Evolutionary conservation across 2,797 vertebrate species (phyloP).

Genomic region (Natrix natrix): DNA sequence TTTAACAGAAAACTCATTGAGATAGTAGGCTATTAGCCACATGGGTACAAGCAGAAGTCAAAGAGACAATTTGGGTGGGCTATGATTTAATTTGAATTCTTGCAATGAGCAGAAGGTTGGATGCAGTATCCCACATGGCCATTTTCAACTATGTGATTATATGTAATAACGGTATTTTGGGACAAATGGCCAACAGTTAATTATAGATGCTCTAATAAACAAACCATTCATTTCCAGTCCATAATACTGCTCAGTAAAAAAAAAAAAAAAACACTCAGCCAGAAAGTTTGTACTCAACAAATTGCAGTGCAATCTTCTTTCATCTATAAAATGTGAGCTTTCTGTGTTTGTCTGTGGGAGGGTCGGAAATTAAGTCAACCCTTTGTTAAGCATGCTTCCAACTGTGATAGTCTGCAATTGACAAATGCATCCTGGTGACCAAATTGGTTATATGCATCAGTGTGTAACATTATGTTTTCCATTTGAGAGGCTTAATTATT

Average conservation of each 20-base stretch:
- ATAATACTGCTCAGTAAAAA: slow-evolving; percentile 59
- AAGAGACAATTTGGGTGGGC: background rate
- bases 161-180: slow-evolving; percentile 53
- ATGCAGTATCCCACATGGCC: background rate
- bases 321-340: background rate
- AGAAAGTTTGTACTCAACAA: slow-evolving; percentile 50
- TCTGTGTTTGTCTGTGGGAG: background rate
- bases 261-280: slow-evolving; percentile 23
- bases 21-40: background rate
- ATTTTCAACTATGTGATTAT: background rate
- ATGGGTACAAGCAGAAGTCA: background rate
- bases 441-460: background rate
- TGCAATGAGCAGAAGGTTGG: background rate
- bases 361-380: background rate
- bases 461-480: background rate
- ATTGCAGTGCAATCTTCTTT: slow-evolving; percentile 36
- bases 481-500: background rate
- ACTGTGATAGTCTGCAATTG: background rate
- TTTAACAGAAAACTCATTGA: background rate
- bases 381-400: background rate
- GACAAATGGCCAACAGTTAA: slow-evolving; percentile 64
- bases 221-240: slow-evolving; percentile 46
- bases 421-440: background rate
- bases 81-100: background rate
- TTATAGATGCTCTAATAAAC: slow-evolving; percentile 62